Evolutionary conservation across 2,113 vertebrate genomes (phyloP), one percentile per base, ranked within the genome.

Genomic region (Todiramphus chloris): DNA sequence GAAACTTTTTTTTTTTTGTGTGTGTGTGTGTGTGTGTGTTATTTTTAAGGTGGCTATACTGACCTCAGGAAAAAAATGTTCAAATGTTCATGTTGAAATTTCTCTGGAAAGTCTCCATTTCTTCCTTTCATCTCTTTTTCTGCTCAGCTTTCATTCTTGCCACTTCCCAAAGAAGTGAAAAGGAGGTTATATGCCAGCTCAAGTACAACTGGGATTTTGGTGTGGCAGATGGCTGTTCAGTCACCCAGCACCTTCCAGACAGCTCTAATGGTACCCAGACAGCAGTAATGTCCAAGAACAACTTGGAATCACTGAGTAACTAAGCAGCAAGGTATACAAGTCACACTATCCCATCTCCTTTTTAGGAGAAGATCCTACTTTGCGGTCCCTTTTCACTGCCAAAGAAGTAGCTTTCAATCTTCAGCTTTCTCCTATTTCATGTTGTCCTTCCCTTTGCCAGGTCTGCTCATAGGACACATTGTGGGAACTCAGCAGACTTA

Each of bases 381-480:
- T 62, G 51, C 12, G 27, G 24, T n/a, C 35, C 18, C 39, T 81
- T 81, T 66, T 75, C 5, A 1, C 4, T 68, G 60, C 25, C 41
- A 77, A 62, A 78, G 59, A 3, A 74, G 23, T 58, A 83, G 55
- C 46, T 92, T 86, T 77, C 28, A 33, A 13, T 83, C 83, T 70
- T 64, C 46, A 80, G 13, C 28, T 76, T 62, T 50, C 28, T 93
- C 13, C 31, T 5, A 16, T 82, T 88, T 60, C 23, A 31, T 20
- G 9, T 68, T 43, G 48, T 14, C 30, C 16, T 56, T 88, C 63
- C 51, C 41, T 84, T 90, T 39, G 48, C 58, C 48, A 76, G 31
- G 7, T 35, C 9, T 8, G 37, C 39, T 79, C 0, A 0, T 13
- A 43, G 41, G 66, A 56, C 44, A 37, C 51, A 21, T 6, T 31